phyloP scores from a whole-genome alignment of 2,888 invertebrate species.

The Drosophila maculinotata region DNA sequence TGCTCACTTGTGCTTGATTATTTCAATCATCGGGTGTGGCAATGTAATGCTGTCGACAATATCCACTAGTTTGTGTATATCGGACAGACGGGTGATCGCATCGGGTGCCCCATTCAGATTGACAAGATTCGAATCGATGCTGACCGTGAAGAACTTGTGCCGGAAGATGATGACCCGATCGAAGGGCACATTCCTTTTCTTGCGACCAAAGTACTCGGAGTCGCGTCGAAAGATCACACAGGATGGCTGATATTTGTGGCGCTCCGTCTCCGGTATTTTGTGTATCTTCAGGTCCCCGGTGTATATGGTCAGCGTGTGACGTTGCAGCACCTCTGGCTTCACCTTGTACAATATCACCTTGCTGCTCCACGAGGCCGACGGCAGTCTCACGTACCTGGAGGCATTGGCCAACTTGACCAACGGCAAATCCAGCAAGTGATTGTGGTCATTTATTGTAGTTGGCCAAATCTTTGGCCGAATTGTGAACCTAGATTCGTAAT shows the following conservation, averaged over 20 bases:
- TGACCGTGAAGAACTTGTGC: constrained; percentile 79
- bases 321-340: constrained; percentile 47
- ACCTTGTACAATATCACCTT: constrained; percentile 80
- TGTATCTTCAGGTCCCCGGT: constrained; percentile 79
- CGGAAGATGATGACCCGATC: constrained; percentile 83
- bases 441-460: constrained; percentile 32
- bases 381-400: constrained; percentile 69
- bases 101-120: constrained; percentile 83
- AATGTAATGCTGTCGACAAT: constrained; percentile 82
- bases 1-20: constrained; percentile 1
- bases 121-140: constrained; percentile 82
- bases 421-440: constrained; percentile 73
- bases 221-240: constrained; percentile 82
- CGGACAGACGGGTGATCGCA: constrained; percentile 73
- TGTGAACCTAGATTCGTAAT: constrained; percentile 83
- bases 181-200: constrained; percentile 72
- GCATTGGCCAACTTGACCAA: constrained; percentile 81
- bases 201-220: constrained; percentile 28
- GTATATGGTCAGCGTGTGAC: constrained; percentile 66
- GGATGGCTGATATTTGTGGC: constrained; percentile 81
- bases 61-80: constrained; percentile 82
- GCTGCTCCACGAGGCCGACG: constrained; percentile 77
- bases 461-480: constrained; percentile 60
- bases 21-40: constrained; percentile 74
- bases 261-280: constrained; percentile 78